These are phyloP conservation scores for Saturnia pavonia DNA, from an alignment of 2,888 invertebrate species.

Conservation along the genomic window DNA sequence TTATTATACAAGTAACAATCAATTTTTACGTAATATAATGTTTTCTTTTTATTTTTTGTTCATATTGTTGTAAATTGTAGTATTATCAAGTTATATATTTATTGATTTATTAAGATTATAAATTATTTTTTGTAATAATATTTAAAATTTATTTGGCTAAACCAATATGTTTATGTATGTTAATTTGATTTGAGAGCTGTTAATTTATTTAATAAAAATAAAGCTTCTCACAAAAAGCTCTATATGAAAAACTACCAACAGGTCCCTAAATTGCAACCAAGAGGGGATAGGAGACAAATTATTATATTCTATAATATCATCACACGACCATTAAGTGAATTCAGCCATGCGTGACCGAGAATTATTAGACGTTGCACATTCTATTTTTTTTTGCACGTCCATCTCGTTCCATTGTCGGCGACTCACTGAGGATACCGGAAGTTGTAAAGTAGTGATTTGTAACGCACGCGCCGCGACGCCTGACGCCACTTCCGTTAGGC, in stretches of 20 bases:
- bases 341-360: conserved; percentile 68
- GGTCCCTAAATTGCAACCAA: conserved; percentile 35
- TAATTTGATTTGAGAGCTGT: too few species aligned
- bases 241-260: conserved; percentile 49
- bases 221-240: conserved; percentile 41
- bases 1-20: too few species aligned
- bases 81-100: too few species aligned
- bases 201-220: too few species aligned
- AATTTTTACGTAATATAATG: too few species aligned
- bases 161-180: too few species aligned
- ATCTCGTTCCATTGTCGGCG: conserved; percentile 49
- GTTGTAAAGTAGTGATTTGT: conserved; percentile 83
- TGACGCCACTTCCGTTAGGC: conserved; percentile 70
- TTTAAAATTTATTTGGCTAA: too few species aligned
- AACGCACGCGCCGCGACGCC: conserved; percentile 80
- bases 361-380: conserved; percentile 61
- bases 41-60: too few species aligned
- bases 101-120: too few species aligned
- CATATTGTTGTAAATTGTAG: too few species aligned
- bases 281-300: conserved; percentile 70
- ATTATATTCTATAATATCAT: conserved; percentile 78
- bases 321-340: conserved; percentile 71
- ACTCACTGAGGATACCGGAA: conserved; percentile 70
- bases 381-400: conserved; percentile 63
- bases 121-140: too few species aligned